Conservation (phyloP, 2,113 vertebrate species). For the Craseonycteris thonglongyai region DNA sequence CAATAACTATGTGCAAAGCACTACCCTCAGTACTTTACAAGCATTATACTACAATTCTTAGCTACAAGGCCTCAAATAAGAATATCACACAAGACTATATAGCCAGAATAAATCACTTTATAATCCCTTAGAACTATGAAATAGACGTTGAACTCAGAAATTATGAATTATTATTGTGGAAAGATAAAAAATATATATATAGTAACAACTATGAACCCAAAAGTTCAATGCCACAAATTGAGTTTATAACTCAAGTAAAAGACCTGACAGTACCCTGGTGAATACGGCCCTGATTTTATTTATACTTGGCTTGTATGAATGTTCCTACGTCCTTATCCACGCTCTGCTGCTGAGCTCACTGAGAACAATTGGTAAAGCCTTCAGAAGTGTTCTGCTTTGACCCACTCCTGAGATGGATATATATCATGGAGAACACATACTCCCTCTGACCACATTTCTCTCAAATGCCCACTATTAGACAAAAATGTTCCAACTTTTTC, state of each 20-base stretch:
- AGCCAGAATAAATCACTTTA: not conserved
- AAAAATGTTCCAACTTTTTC: not conserved
- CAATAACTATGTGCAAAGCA: not conserved
- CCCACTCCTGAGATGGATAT: not conserved
- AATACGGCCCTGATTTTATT: not conserved
- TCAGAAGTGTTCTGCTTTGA: not conserved
- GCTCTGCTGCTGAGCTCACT: not conserved
- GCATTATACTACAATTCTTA: not conserved
- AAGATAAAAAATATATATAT: not conserved
- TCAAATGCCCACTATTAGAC: not conserved
- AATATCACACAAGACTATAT: not conserved
- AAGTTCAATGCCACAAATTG: not conserved
- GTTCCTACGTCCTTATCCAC: not conserved
- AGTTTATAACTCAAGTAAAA: not conserved
- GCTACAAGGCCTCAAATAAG: not conserved
- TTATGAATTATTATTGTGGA: not conserved
- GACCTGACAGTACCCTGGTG: not conserved
- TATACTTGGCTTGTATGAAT: not conserved
- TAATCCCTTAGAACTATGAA: not conserved
- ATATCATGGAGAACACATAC: not conserved
- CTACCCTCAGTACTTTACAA: not conserved
- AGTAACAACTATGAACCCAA: not conserved
- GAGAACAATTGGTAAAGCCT: not conserved
- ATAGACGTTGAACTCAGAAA: not conserved
- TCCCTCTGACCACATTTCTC: not conserved